Percentiles rank a stretch among this genome's conserved stretches.
Conservation (phyloP, 2,113 vertebrate species). For the Scomber scombrus region DNA sequence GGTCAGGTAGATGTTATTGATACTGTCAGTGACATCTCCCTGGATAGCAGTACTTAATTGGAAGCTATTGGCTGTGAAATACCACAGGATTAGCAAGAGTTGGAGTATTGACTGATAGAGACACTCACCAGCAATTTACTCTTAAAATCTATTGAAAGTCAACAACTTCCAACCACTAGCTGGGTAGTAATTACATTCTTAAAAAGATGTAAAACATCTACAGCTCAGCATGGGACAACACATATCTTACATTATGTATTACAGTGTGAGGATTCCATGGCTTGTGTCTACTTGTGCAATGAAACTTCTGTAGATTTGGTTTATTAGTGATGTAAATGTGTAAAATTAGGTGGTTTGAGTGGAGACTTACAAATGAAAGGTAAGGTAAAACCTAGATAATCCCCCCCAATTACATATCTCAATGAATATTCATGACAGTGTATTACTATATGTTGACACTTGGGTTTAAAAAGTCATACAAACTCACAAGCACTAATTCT, state of each 20-base stretch:
- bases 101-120: conserved; percentile 66
- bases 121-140: conserved; percentile 68
- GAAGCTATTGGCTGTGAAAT: conserved; percentile 79
- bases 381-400: too few species aligned
- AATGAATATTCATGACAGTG: not conserved
- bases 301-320: not conserved
- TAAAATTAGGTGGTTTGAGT: not conserved
- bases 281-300: not conserved
- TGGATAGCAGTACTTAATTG: conserved; percentile 71
- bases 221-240: not conserved
- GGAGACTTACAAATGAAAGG: not conserved
- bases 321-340: not conserved
- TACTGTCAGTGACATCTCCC: conserved; percentile 72
- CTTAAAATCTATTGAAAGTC: conserved; percentile 56
- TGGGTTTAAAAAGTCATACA: conserved; percentile 5
- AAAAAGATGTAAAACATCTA: not conserved
- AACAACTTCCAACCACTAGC: conserved; percentile 47
- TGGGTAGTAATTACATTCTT: conserved; percentile 37
- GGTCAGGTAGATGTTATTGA: conserved; percentile 77
- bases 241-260: not conserved
- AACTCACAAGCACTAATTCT: not conserved
- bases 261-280: not conserved
- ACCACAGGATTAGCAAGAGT: conserved; percentile 74
- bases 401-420: not conserved
- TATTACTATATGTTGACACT: not conserved